Evolutionary conservation across 2,113 vertebrate genomes (phyloP).

Genomic region (Mionectes macconnelli): DNA sequence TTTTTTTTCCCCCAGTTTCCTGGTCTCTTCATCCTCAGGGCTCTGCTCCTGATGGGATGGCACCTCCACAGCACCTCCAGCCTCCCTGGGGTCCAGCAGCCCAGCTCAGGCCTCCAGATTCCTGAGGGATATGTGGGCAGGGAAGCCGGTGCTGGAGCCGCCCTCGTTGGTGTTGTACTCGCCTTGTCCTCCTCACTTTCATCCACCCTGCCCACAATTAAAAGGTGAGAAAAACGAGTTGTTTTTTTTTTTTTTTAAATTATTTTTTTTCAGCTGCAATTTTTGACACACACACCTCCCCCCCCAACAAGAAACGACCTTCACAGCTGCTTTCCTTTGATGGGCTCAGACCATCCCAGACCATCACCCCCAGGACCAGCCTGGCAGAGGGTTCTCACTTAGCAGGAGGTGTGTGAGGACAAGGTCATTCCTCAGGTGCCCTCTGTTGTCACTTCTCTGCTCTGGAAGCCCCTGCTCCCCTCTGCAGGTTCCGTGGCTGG

Average conservation of each 20-base stretch:
- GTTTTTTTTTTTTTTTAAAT: too few species aligned
- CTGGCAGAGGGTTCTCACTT: background rate
- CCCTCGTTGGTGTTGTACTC: background rate
- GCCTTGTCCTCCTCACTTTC: background rate
- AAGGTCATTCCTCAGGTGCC: background rate
- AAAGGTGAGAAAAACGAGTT: too few species aligned
- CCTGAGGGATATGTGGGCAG: background rate
- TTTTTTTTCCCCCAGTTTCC: fast-evolving
- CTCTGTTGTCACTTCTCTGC: background rate
- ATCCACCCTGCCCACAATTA: background rate
- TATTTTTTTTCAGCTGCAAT: background rate
- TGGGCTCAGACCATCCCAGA: background rate
- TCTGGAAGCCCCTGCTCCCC: background rate
- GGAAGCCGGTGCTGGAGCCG: fast-evolving
- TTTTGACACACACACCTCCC: background rate
- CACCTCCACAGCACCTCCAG: background rate
- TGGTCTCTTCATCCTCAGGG: background rate
- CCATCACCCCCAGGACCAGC: background rate
- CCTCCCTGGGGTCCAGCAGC: background rate
- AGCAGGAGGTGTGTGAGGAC: background rate
- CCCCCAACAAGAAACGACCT: background rate
- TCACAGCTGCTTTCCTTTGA: background rate
- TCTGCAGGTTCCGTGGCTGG: background rate
- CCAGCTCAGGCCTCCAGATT: background rate
- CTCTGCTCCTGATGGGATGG: background rate